A percentile compares a stretch with the other conserved stretches of the same genome.
phyloP scores from a whole-genome alignment of 2,888 invertebrate species.

The Cyclophora albipunctata region DNA sequence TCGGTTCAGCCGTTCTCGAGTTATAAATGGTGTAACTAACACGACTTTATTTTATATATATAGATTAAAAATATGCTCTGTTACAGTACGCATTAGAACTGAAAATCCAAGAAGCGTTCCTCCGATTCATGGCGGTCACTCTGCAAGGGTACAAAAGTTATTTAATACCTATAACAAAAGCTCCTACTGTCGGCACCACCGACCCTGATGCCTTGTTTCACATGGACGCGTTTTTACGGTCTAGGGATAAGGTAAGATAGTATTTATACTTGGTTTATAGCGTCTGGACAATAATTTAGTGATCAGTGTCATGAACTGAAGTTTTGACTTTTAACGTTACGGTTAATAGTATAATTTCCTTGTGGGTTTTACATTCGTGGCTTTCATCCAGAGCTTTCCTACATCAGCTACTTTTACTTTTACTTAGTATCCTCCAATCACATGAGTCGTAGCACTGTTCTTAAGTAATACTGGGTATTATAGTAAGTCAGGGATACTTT shows the following conservation, averaged over 20 bases:
- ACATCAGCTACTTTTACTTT: no score
- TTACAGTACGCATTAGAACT: slow-evolving; percentile 88
- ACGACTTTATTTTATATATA: not conserved
- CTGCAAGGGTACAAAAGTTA: slow-evolving; percentile 92
- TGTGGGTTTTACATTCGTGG: no score
- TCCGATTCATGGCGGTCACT: slow-evolving; percentile 95
- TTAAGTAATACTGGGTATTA: no score
- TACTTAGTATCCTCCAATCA: no score
- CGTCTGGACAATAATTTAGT: not conserved
- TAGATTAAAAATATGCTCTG: slow-evolving; percentile 3
- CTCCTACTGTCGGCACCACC: slow-evolving; percentile 94
- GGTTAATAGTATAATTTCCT: no score
- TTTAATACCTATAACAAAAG: slow-evolving; percentile 93
- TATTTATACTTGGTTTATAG: not conserved
- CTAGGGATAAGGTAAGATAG: slow-evolving; percentile 83
- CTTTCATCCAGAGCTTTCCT: no score
- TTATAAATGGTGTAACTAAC: no score
- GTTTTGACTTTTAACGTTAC: no score
- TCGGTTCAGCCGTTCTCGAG: no score
- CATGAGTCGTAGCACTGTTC: no score
- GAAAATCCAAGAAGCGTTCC: slow-evolving; percentile 97
- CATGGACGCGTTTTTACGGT: slow-evolving; percentile 90
- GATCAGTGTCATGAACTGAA: not conserved
- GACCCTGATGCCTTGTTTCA: slow-evolving; percentile 97
- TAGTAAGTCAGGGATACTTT: no score